Evolutionary conservation across 2,113 vertebrate genomes (phyloP).

Genomic region (Aptenodytes patagonicus): DNA sequence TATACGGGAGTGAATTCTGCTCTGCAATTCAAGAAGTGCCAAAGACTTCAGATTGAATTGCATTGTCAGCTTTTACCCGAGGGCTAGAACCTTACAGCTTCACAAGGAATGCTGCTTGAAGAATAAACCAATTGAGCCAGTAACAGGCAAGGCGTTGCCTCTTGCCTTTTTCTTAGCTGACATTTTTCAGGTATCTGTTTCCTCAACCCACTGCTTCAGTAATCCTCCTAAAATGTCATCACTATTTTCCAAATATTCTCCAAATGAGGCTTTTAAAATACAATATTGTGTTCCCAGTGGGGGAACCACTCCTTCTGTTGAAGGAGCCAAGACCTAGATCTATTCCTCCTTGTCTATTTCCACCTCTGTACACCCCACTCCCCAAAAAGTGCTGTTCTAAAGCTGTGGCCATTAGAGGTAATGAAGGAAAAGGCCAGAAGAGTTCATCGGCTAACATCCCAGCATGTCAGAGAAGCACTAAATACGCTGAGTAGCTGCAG

Average conservation of each 20-base stretch:
- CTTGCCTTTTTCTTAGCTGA: not conserved
- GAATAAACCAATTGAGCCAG: not conserved
- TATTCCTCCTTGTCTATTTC: not conserved
- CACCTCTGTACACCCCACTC: not conserved
- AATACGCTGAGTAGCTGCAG: not conserved
- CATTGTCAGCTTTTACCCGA: not conserved
- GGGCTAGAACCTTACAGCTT: not conserved
- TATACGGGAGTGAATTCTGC: not conserved
- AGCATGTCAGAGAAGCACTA: not conserved
- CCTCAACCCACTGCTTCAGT: not conserved
- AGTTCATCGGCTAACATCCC: not conserved
- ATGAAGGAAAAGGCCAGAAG: not conserved
- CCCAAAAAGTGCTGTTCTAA: not conserved
- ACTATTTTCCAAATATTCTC: not conserved
- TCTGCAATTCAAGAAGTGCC: not conserved
- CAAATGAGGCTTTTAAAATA: not conserved
- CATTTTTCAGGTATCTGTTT: not conserved
- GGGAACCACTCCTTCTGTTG: not conserved
- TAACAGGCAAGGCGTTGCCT: not conserved
- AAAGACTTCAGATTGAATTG: not conserved
- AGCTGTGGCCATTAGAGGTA: not conserved
- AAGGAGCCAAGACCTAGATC: not conserved
- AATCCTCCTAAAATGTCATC: not conserved
- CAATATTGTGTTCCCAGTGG: not conserved
- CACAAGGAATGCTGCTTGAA: not conserved